Base-by-base conservation (phyloP, 37 sponge, comb jelly and placozoan genomes). In the Corticium candelabrum region DNA sequence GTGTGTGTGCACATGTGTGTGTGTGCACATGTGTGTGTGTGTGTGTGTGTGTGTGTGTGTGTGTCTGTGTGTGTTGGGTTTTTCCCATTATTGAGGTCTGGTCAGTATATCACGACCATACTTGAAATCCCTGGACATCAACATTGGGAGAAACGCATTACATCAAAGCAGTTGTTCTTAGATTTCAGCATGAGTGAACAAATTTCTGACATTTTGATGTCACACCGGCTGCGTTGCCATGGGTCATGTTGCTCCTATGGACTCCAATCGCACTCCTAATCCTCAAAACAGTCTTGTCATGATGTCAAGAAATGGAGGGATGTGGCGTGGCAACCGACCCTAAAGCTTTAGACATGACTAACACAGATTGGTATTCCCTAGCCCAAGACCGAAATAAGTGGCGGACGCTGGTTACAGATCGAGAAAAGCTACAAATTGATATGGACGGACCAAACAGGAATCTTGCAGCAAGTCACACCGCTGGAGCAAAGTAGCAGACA, bases 41-140 rank as follows among this genome's bases (percentile, higher is more conserved):
- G n/a, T n/a, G n/a, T n/a, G n/a, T n/a, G n/a, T n/a, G n/a, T n/a
- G n/a, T n/a, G n/a, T n/a, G n/a, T n/a, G n/a, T n/a, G n/a, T n/a
- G n/a, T n/a, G n/a, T n/a, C n/a, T n/a, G n/a, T n/a, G n/a, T n/a
- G n/a, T n/a, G n/a, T n/a, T n/a, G n/a, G n/a, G n/a, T n/a, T n/a
- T n/a, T n/a, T n/a, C n/a, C n/a, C n/a, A n/a, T n/a, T n/a, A n/a
- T n/a, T n/a, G n/a, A n/a, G 67, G 99, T 50, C 94, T 94, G 11
- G 99, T 93, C 62, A 94, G 90, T 74, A 97, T 94, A 32, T 90
- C 86, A 85, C 94, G 99, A 36, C 94, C 99, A 27, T 94, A 97
- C 41, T 93, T 97, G 40, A 97, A 97, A 80, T 90, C 99, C 0
- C 93, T 97, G n/a, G n/a, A n/a, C n/a, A n/a, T n/a, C n/a, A n/a